Evolutionary conservation across 2,113 vertebrate genomes (phyloP).

Genomic region (Ceuthmochares aereus): DNA sequence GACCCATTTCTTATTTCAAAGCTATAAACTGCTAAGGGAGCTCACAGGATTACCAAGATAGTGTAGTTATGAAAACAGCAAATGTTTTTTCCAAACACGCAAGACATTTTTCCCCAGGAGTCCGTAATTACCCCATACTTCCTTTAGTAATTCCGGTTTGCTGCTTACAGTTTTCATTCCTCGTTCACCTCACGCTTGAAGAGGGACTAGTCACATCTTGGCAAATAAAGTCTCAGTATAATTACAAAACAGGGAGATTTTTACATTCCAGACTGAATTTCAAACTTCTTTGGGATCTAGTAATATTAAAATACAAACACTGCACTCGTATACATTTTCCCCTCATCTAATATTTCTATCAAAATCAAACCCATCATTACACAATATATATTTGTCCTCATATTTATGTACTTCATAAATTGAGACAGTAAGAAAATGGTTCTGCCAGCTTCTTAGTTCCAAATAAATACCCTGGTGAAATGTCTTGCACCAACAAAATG

Average conservation of each 20-base stretch:
- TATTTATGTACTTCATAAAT: neutral
- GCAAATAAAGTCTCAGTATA: neutral
- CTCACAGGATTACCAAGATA: neutral
- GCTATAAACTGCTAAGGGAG: neutral
- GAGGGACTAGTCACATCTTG: neutral
- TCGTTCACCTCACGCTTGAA: neutral
- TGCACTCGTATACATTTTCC: neutral
- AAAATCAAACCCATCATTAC: neutral
- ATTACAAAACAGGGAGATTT: neutral
- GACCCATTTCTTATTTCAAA: neutral
- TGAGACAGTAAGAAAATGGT: neutral
- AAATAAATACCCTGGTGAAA: neutral
- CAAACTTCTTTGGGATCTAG: neutral
- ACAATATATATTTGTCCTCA: neutral
- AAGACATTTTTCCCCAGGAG: neutral
- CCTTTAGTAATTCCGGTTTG: neutral
- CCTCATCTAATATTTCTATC: neutral
- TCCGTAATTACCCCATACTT: neutral
- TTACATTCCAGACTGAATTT: neutral
- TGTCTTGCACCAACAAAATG: neutral
- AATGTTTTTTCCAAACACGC: neutral
- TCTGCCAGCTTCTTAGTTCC: neutral
- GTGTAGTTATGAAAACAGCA: neutral
- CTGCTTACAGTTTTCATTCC: neutral
- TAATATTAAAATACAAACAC: neutral